These are phyloP conservation scores for Verasper variegatus DNA, from an alignment of 2,113 vertebrate genomes.

Conservation along the genomic window DNA sequence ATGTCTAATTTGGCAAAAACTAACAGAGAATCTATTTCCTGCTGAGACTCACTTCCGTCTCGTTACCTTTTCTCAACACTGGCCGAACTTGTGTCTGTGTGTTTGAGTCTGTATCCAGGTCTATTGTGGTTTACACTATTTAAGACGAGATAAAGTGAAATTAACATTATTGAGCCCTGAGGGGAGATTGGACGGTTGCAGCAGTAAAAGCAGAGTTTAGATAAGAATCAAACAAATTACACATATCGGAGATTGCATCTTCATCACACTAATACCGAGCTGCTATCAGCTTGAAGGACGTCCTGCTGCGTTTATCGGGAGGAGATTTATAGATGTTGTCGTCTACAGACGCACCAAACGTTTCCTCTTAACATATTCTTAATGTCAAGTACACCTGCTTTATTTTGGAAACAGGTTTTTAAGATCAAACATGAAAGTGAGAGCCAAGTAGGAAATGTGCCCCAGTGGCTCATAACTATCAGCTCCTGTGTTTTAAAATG, in stretches of 20 bases:
- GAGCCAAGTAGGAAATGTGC: too few relatives aligned
- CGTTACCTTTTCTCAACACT: too few relatives aligned
- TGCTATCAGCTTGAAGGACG: conserved; percentile 4
- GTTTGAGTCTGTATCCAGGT: conserved; percentile 8
- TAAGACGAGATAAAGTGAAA: conserved; percentile 49
- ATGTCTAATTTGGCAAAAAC: too few relatives aligned
- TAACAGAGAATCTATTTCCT: too few relatives aligned
- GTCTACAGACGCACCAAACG: neutral
- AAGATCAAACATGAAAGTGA: neutral
- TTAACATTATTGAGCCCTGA: conserved; percentile 58
- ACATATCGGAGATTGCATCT: conserved; percentile 20
- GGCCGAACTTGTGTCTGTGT: too few relatives aligned
- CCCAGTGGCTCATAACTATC: too few relatives aligned
- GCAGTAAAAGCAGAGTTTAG: conserved; percentile 38
- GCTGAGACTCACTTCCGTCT: too few relatives aligned
- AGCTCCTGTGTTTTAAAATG: neutral
- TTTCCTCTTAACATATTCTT: conserved; percentile 19
- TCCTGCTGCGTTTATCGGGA: conserved; percentile 25
- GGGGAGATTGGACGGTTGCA: conserved; percentile 30
- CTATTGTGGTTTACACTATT: conserved; percentile 18
- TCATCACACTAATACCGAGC: conserved; percentile 6
- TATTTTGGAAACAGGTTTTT: neutral
- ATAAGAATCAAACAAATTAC: conserved; percentile 50
- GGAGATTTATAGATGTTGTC: conserved; percentile 23
- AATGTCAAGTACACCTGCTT: neutral